A percentile compares a stretch with the other conserved stretches of the same genome.
phyloP scores from a whole-genome alignment of 1,140 invertebrate species.

The Scaptomyza hsui region DNA sequence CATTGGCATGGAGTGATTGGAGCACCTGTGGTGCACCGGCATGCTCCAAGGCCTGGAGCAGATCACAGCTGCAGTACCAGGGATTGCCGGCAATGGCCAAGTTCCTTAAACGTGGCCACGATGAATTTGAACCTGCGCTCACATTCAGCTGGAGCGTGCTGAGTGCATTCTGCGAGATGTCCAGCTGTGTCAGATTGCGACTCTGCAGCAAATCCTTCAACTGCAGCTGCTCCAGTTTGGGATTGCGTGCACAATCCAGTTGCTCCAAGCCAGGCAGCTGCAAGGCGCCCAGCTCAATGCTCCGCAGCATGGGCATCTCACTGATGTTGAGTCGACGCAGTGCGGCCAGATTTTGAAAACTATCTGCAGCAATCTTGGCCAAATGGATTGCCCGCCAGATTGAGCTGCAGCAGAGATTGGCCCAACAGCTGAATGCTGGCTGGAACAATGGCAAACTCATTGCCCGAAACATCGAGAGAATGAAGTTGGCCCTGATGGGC shows the following conservation, averaged over 20 bases:
- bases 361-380: constrained; percentile 85
- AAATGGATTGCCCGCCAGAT: constrained; percentile 86
- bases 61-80: constrained; percentile 86
- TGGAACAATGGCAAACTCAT: constrained; percentile 86
- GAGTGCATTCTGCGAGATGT: constrained; percentile 84
- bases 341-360: constrained; percentile 85
- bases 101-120: constrained; percentile 79
- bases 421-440: constrained; percentile 85
- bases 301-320: constrained; percentile 85
- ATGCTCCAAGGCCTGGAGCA: constrained; percentile 58
- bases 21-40: constrained; percentile 40
- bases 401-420: constrained; percentile 85
- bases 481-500: constrained; percentile 84
- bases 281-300: constrained; percentile 84
- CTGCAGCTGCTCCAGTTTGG: constrained; percentile 62
- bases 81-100: constrained; percentile 86
- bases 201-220: constrained; percentile 51
- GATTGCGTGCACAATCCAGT: constrained; percentile 67
- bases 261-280: constrained; percentile 81
- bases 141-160: constrained; percentile 78
- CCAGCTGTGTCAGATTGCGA: constrained; percentile 64
- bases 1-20: constrained; percentile 1
- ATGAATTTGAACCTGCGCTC: constrained; percentile 3
- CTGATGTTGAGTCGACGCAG: constrained; percentile 86
- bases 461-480: constrained; percentile 86